Conservation (phyloP, 2,888 invertebrate species). For the Drosophila vallismaia region DNA sequence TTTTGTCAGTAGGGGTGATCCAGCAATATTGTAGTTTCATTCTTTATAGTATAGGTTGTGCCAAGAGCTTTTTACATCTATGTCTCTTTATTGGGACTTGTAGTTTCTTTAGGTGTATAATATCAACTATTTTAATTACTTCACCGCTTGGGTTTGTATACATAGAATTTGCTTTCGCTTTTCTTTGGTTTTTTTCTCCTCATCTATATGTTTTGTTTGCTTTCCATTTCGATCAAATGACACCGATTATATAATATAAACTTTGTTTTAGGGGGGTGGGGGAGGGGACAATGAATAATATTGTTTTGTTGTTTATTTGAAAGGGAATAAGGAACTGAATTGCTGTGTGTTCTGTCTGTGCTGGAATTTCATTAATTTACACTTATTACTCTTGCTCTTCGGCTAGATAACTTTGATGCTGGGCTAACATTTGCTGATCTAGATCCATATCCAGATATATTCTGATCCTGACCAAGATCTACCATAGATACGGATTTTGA, state of each 20-base stretch:
- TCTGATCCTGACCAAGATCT: too few species aligned
- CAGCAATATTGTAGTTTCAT: conserved; percentile 21
- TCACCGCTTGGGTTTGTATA: conserved; percentile 15
- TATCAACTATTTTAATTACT: conserved; percentile 27
- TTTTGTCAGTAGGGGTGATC: not conserved
- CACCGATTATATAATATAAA: conserved; percentile 4
- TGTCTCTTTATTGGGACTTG: conserved; percentile 6
- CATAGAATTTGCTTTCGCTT: conserved; percentile 32
- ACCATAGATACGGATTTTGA: not conserved
- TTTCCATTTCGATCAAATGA: conserved; percentile 9
- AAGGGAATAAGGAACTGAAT: conserved; percentile 22
- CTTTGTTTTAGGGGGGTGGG: not conserved
- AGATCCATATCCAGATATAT: conserved; percentile 5
- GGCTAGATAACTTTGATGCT: conserved; percentile 11
- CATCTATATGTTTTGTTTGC: conserved; percentile 8
- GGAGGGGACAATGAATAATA: too few species aligned
- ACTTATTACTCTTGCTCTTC: conserved; percentile 27
- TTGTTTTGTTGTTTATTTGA: not conserved
- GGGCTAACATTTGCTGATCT: conserved; percentile 4
- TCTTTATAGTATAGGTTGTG: conserved; percentile 15
- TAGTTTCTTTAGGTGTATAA: conserved; percentile 14
- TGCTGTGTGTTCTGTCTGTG: conserved; percentile 16
- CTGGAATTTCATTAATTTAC: conserved; percentile 34
- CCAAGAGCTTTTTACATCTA: conserved; percentile 41
- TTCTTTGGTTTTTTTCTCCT: conserved; percentile 34